Evolutionary conservation across 2,888 invertebrate genomes (phyloP).

Genomic region (Unio pictorum): DNA sequence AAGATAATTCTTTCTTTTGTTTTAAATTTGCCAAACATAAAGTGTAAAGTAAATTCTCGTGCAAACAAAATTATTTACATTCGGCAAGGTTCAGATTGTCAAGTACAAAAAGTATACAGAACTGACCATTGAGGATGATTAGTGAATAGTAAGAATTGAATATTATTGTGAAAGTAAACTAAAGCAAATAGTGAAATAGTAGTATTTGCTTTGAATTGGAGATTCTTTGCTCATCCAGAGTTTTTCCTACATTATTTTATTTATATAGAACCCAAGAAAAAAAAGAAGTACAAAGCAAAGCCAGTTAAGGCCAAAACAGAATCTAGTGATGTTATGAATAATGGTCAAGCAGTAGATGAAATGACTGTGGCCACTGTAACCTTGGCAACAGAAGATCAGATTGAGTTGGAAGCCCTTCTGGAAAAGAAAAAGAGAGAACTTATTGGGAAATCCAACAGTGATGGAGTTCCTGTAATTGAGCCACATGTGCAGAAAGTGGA

Average conservation of each 20-base stretch:
- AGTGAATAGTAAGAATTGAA: too few relatives aligned
- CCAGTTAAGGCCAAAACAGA: not conserved
- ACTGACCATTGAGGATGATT: too few relatives aligned
- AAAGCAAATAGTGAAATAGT: too few relatives aligned
- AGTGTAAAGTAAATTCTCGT: too few relatives aligned
- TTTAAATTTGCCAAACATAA: too few relatives aligned
- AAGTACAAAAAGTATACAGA: too few relatives aligned
- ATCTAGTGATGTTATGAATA: not conserved
- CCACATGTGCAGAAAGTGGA: not conserved
- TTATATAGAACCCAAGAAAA: slow-evolving; percentile 16
- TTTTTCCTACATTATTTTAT: not conserved
- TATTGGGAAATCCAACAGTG: not conserved
- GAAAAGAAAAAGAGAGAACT: slow-evolving; percentile 41
- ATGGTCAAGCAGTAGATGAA: not conserved
- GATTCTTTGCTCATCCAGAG: not conserved
- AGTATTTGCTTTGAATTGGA: too few relatives aligned
- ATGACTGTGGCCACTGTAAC: not conserved
- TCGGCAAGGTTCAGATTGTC: too few relatives aligned
- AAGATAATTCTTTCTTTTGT: too few relatives aligned
- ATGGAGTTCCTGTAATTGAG: not conserved
- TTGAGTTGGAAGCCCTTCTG: slow-evolving; percentile 35
- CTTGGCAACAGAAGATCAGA: slow-evolving; percentile 13
- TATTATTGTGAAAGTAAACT: too few relatives aligned
- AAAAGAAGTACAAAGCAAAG: slow-evolving; percentile 31
- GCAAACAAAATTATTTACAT: too few relatives aligned